Percentiles rank a stretch among this genome's conserved stretches.
phyloP scores from a whole-genome alignment of 2,113 vertebrate genomes.

The Ifrita kowaldi region DNA sequence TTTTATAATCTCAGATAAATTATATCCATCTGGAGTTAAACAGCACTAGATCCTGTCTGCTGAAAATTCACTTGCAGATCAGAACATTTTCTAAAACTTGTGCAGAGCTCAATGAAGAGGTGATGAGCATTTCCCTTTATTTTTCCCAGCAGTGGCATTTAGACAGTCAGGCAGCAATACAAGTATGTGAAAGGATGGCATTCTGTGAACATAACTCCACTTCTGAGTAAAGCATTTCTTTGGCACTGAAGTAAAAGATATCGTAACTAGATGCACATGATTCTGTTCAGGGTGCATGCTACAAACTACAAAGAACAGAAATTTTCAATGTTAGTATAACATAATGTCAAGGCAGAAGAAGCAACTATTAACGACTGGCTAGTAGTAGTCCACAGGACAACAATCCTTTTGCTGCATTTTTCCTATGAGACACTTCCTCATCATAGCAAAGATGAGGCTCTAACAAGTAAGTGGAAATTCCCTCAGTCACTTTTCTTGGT shows the following conservation, averaged over 20 bases:
- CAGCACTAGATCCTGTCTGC: background rate
- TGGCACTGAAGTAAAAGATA: background rate
- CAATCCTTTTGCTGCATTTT: background rate
- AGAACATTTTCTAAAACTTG: background rate
- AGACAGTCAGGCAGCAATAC: background rate
- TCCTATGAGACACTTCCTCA: background rate
- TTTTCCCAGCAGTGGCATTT: background rate
- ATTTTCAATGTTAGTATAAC: background rate
- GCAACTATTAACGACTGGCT: background rate
- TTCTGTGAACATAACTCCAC: background rate
- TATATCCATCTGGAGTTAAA: background rate
- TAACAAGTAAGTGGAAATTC: background rate
- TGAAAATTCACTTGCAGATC: background rate
- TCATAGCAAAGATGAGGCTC: background rate
- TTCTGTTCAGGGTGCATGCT: background rate
- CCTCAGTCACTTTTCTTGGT: background rate
- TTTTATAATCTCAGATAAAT: background rate
- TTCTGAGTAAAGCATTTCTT: background rate
- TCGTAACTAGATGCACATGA: background rate
- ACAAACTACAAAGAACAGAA: background rate
- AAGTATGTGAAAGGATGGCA: background rate
- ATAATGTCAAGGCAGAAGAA: background rate
- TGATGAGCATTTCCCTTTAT: background rate
- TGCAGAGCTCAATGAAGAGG: background rate
- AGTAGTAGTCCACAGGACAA: background rate